Percentiles rank a stretch among this genome's conserved stretches.
These are phyloP conservation scores for Tipula vernalis DNA, from an alignment of 2,888 invertebrate genomes.

Conservation along the genomic window DNA sequence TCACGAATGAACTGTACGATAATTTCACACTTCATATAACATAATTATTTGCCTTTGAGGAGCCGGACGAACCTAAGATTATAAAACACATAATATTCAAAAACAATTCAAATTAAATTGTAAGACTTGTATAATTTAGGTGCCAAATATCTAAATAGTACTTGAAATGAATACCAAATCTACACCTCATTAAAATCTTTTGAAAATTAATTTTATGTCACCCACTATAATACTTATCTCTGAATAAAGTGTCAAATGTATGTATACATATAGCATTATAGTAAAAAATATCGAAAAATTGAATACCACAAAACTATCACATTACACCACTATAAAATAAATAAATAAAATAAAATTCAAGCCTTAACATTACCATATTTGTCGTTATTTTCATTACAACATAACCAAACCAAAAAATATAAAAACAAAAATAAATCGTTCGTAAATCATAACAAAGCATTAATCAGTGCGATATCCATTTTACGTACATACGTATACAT, in stretches of 20 bases:
- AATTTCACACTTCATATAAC: too few species aligned
- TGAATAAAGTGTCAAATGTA: neutral
- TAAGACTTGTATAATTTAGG: too few species aligned
- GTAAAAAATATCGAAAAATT: neutral
- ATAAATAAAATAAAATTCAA: neutral
- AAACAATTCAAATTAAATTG: too few species aligned
- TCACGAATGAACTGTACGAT: too few species aligned
- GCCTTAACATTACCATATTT: neutral
- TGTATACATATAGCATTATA: neutral
- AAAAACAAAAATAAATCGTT: neutral
- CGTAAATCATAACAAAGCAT: constrained; percentile 4
- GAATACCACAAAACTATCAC: constrained; percentile 4
- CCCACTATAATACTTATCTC: neutral
- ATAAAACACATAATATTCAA: too few species aligned
- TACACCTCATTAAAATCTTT: neutral
- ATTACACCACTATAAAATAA: neutral
- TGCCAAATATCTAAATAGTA: neutral
- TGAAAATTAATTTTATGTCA: neutral
- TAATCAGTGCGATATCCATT: neutral
- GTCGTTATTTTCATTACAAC: neutral
- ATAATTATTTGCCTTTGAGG: too few species aligned
- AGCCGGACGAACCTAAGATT: too few species aligned
- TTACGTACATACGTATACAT: neutral
- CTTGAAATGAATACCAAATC: neutral
- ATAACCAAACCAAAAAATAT: neutral